phyloP scores from a whole-genome alignment of 2,888 invertebrate species.

The Pollenia labialis region DNA sequence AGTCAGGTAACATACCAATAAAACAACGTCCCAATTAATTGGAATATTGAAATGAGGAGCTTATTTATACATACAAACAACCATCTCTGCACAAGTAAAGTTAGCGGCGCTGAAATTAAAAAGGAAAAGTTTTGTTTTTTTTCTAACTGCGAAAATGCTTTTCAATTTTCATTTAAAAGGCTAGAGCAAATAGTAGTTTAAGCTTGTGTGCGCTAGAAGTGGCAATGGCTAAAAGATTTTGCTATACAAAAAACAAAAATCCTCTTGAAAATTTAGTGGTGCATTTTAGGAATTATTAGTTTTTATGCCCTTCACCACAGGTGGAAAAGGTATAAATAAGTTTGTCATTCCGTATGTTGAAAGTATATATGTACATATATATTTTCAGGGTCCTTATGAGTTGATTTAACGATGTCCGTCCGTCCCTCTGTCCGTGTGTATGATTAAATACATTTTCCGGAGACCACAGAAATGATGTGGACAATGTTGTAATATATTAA shows the following conservation, averaged over 20 bases:
- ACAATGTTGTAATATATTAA: too few species aligned
- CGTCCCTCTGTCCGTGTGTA: too few species aligned
- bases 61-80: background rate
- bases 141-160: slow-evolving; percentile 23
- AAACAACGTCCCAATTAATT: too few species aligned
- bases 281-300: background rate
- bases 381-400: too few species aligned
- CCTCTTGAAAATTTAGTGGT: slow-evolving; percentile 25
- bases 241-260: background rate
- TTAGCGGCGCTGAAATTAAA: background rate
- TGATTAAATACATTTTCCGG: too few species aligned
- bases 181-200: slow-evolving; percentile 42
- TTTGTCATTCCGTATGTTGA: too few species aligned
- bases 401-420: too few species aligned
- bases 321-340: too few species aligned
- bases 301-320: too few species aligned
- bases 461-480: too few species aligned
- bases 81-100: background rate
- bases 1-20: too few species aligned
- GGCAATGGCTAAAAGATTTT: slow-evolving; percentile 9
- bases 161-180: slow-evolving; percentile 53
- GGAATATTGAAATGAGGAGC: background rate
- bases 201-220: slow-evolving; percentile 9
- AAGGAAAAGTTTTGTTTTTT: background rate
- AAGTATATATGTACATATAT: too few species aligned